Evolutionary conservation across 1,140 invertebrate genomes (phyloP), one percentile per base, ranked within the genome.

Genomic region (Lasaia peninsularis): DNA sequence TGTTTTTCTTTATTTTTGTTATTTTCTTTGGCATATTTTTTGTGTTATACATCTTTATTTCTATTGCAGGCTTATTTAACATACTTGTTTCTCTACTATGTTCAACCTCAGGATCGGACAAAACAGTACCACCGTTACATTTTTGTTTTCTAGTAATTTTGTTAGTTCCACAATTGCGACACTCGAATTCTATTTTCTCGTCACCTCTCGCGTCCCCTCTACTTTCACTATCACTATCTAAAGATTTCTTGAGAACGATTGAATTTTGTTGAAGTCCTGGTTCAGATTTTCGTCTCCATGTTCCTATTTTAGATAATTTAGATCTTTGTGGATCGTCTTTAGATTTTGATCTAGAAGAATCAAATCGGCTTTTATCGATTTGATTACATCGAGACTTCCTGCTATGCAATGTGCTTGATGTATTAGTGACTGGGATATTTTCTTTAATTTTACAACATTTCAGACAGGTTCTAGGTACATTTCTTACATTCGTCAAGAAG

Each of bases 261-360:
- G 72, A 61, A 54, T 83, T 86, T 56, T 86, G 80, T 55, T 82
- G 83, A 24, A 92, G 86, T 2, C 92, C 92, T 2, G 94, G 94
- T 73, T 94, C 94, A 9, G 94, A 94, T 80, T 94, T 94, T 62
- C 94, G 82, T 69, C 94, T 80, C 93, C 93, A 94, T 57, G 90
- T 92, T 5, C 89, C 85, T 62, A 92, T 89, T 65, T 92, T 91
- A 7, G 91, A 89, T 31, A 92, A 68, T 49, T 80, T 88, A 5
- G 84, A 82, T 69, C 87, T 74, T 60, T 89, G 86, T 5, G 83
- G 85, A 64, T 90, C 89, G 52, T 90, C 89, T 71, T 85, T 90
- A 7, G 89, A 90, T 56, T 88, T 88, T 0, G 86, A 87, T 53
- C 84, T 71, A 18, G 80, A 57, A 7, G 72, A 78, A 54, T 86